A percentile compares a stretch with the other conserved stretches of the same genome.
Evolutionary conservation across 35 echinoderm and acorn worm genomes (phyloP).

Genomic region (Eucidaris tribuloides): DNA sequence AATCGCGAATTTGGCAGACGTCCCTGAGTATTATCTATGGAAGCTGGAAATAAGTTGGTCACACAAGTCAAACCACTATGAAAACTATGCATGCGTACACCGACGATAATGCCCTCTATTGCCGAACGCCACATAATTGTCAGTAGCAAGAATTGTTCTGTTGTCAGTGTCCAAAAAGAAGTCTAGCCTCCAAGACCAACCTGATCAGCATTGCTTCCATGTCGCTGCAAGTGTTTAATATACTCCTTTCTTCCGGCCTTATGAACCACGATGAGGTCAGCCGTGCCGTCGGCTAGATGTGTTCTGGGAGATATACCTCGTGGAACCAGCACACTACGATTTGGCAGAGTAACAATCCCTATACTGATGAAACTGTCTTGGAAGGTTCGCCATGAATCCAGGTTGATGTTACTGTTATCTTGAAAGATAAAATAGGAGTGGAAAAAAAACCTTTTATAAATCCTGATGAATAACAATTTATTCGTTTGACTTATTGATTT

Average conservation of each 20-base stretch:
- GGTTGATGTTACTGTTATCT: no score
- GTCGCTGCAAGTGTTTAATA: constrained; percentile 30
- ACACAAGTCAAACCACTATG: no score
- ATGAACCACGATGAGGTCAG: constrained; percentile 12
- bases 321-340: background rate
- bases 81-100: no score
- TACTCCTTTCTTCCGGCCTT: constrained; percentile 16
- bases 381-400: constrained; percentile 2
- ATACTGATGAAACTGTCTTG: constrained; percentile 16
- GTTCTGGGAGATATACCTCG: constrained; percentile 34
- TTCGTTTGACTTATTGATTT: no score
- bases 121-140: no score
- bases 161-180: background rate
- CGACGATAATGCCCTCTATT: no score
- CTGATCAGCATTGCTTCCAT: constrained; percentile 26
- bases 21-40: no score
- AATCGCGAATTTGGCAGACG: no score
- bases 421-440: no score
- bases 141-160: background rate
- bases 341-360: constrained; percentile 19
- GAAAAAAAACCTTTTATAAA: no score
- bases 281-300: constrained; percentile 37
- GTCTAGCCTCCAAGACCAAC: background rate
- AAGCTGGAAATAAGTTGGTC: no score
- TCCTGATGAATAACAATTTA: no score